Conservation (phyloP, 2,113 vertebrate genomes). For the Phalacrocorax aristotelis region DNA sequence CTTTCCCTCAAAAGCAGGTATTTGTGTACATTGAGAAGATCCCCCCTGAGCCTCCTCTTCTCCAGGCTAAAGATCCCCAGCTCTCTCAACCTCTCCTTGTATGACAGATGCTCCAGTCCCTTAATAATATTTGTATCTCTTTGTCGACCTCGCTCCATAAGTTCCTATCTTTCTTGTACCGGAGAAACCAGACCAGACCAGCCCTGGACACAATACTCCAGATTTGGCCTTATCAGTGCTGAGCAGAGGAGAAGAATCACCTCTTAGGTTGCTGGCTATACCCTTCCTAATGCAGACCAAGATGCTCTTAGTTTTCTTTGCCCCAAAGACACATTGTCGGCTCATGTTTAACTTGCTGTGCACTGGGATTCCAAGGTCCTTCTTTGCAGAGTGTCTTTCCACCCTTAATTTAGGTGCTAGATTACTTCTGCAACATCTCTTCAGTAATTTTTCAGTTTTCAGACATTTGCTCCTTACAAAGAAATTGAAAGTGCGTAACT, state of each 20-base stretch:
- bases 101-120: neutral
- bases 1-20: neutral
- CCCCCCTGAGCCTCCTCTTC: rapidly evolving
- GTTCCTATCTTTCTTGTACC: neutral
- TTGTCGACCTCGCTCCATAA: neutral
- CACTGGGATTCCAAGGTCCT: neutral
- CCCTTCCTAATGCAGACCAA: neutral
- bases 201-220: neutral
- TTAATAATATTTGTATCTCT: neutral
- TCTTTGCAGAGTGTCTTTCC: neutral
- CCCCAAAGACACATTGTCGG: neutral
- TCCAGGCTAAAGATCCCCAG: neutral
- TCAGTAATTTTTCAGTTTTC: neutral
- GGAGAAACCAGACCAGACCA: neutral
- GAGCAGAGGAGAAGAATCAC: neutral
- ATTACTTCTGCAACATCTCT: neutral
- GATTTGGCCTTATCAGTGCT: neutral
- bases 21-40: neutral
- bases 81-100: neutral
- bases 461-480: neutral
- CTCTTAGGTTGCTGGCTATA: neutral
- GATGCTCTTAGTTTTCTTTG: neutral
- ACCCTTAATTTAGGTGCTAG: neutral
- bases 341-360: neutral
- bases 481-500: neutral